Evolutionary conservation across 2,888 invertebrate species (phyloP).

Genomic region (Rhagophthalmus giganteus): DNA sequence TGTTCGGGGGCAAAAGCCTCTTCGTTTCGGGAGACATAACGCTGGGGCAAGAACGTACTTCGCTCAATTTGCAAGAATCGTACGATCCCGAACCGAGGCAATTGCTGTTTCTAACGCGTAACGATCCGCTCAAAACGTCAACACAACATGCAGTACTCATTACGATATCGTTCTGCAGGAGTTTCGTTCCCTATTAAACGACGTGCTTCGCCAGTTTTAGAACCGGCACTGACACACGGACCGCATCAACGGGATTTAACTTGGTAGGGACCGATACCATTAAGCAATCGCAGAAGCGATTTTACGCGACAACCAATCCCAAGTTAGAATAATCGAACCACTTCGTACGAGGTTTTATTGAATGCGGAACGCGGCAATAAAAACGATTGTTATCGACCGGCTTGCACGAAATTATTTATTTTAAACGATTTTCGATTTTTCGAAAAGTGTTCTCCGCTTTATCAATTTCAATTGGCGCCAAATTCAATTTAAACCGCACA

Average conservation of each 20-base stretch:
- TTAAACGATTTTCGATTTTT: no score
- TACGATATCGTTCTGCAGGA: conserved; percentile 7
- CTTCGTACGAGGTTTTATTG: conserved; percentile 10
- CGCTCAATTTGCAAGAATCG: conserved; percentile 45
- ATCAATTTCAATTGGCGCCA: no score
- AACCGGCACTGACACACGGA: conserved; percentile 10
- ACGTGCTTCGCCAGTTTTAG: neutral
- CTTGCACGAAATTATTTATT: no score
- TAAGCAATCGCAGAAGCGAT: conserved; percentile 24
- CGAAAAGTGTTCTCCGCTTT: no score
- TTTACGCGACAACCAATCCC: conserved; percentile 20
- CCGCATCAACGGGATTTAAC: conserved; percentile 12
- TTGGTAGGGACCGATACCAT: conserved; percentile 18
- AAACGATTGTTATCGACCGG: no score
- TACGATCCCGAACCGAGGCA: conserved; percentile 39
- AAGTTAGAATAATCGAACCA: conserved; percentile 25
- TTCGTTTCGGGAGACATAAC: conserved; percentile 71
- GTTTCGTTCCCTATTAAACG: no score
- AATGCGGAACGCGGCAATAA: neutral
- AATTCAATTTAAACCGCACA: no score
- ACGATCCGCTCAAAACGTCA: conserved; percentile 51
- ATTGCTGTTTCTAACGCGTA: conserved; percentile 51
- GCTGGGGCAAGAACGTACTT: conserved; percentile 62
- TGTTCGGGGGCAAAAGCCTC: conserved; percentile 73
- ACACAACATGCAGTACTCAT: conserved; percentile 49